Evolutionary conservation across 2,888 invertebrate species (phyloP), one percentile per base, ranked within the genome.

Genomic region (Ochropleura leucogaster): DNA sequence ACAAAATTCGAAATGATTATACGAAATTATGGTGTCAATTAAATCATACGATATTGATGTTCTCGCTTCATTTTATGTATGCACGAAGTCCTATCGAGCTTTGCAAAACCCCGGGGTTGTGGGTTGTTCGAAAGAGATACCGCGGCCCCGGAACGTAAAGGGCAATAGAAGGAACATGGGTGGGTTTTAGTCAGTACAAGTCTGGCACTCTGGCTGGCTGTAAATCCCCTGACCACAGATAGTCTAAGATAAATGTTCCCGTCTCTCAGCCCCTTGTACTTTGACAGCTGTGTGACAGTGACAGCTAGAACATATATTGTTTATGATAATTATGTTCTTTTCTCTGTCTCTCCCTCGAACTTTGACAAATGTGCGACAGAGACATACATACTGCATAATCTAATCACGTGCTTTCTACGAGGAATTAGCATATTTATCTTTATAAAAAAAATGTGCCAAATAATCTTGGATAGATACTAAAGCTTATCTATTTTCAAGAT

Each of bases 1-100:
- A 46, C 30, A n/a, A 46, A 46, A 64, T 4, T 46, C n/a, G 46
- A 6, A 14, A 68, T 40, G 68, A 68, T n/a, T 30, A 9, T 2
- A 46, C 68, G 46, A 46, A 68, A 68, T 68, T 40, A 16, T 68
- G 64, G n/a, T 68, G 46, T 9, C 46, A 59, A 30, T 59, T 16
- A 14, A 14, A 47, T 47, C 30, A 3, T 30, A 30, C 30, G 1
- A 30, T 30, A 30, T 30, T 30, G 30, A 2, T 30, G 30, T 30
- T 30, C 30, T 30, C 30, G 30, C 30, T 30, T 30, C 30, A 30
- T 30, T 2, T 30, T 30, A 30, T 30, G 30, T 30, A 3, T 30
- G 30, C 30, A 30, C 30, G 30, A 30, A 30, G 30, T 30, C 30
- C 30, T 30, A 30, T 30, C 30, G 30, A 30, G 30, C 30, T 30